Base-by-base conservation (phyloP, 2,888 invertebrate species). In the Abscondita cerata region DNA sequence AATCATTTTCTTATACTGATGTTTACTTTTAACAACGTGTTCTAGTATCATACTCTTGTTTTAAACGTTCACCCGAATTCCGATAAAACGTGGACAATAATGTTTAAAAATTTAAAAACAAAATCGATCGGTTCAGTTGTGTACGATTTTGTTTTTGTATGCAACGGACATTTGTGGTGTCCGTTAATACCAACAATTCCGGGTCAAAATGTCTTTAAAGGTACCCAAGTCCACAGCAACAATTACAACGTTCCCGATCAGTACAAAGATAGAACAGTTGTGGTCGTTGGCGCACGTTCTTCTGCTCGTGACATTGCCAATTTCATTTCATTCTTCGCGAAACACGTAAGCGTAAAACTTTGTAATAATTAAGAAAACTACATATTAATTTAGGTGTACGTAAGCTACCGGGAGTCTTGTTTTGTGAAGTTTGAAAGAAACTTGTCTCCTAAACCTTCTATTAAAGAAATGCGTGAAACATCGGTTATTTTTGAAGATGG, bases 211-310 rank as follows among this genome's bases (percentile, higher is more conserved):
- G 76, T 81, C 19, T 92, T 89, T 73, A 73, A 82, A 75, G 89
- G 89, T 72, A 73, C 69, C 33, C 79, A 78, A 62, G 65, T 78
- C 12, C 96, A 96, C 82, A 95, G 95, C 74, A 94, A 95, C 78
- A 89, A 92, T 73, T 97, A 94, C 80, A 84, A 95, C 6, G 2
- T 25, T 58, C 89, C 93, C 0, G 87, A 89, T 52, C 77, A 83
- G 9, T 96, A 89, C 78, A 69, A 79, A 19, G 87, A 82, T 56
- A 86, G 88, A 74, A 83, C 81, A 2, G 93, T 96, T 0, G 84
- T 93, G 15, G 88, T 95, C 5, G 83, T 96, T 16, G 96, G 96
- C 1, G 95, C 93, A 0, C 94, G 93, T 0, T 91, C 94, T 18
- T 95, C 95, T 1, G 96, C 95, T 12, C 85, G 91, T 79, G 92